Conservation (phyloP, 2,888 invertebrate genomes). For the Drosophila paucipuncta region DNA sequence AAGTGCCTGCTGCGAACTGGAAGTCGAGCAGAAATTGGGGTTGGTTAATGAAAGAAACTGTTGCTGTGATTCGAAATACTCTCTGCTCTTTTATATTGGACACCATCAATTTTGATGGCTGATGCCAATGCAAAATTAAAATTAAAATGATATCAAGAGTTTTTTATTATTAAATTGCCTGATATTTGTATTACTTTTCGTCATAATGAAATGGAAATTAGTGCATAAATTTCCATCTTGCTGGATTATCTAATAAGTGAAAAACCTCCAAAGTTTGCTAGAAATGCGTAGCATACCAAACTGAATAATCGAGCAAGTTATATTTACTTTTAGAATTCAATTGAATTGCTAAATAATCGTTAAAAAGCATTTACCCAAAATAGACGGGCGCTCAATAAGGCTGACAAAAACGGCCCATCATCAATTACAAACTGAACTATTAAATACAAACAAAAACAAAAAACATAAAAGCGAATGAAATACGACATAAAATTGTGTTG, state of each 20-base stretch:
- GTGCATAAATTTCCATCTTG: not conserved
- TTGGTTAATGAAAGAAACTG: not conserved
- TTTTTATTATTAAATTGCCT: not conserved
- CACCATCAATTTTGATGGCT: too few species aligned
- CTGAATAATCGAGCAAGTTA: not conserved
- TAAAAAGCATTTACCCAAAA: slow-evolving; percentile 36
- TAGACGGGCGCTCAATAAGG: slow-evolving; percentile 41
- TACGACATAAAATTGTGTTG: slow-evolving; percentile 55
- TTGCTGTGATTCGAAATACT: not conserved
- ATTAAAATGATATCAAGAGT: not conserved
- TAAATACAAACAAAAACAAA: slow-evolving; percentile 9
- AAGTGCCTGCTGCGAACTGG: not conserved
- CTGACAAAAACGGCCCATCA: slow-evolving; percentile 59
- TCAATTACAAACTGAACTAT: slow-evolving; percentile 67
- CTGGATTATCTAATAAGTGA: not conserved
- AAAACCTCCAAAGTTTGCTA: not conserved
- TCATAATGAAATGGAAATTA: too few species aligned
- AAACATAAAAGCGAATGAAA: slow-evolving; percentile 29
- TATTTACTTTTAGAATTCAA: slow-evolving; percentile 1
- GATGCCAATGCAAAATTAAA: not conserved
- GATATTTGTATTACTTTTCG: not conserved
- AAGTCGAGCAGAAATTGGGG: not conserved
- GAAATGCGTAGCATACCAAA: not conserved
- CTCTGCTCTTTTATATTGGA: too few species aligned
- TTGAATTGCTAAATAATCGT: slow-evolving; percentile 35